Evolutionary conservation across 1,140 invertebrate genomes (phyloP), one percentile per base, ranked within the genome.

Genomic region (Araneus ventricosus): DNA sequence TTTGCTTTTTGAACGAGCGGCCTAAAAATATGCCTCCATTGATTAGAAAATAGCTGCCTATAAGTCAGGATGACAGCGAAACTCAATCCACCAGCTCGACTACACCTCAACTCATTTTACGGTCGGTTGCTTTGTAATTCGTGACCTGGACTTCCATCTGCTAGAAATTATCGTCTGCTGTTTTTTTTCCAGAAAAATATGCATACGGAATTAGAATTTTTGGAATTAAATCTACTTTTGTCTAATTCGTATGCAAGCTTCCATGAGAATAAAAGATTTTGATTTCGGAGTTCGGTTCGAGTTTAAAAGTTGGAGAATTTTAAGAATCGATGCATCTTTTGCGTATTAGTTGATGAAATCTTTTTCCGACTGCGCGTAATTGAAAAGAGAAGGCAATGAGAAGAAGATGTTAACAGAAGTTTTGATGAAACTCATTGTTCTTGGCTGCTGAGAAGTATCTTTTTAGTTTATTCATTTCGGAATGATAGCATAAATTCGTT

Each of bases 71-170:
- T 92, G 90, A 92, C 90, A 92, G 84, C 37, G 82, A 92, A 92
- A 86, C 90, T 61, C 80, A 92, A 92, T 92, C 82, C 84, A 52
- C 52, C 80, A 92, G 84, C 75, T 39, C 41, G 45, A 57, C 41
- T 92, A 67, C 82, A 92, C 90, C 80, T 92, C 90, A 92, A 86
- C 90, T 92, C 90, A 85, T 92, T 92, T 92, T 92, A 92, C 90
- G 90, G 82, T 37, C 61, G 59, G 90, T 52, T 86, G 89, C 79
- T 82, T 90, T 90, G 75, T 90, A 90, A 90, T 90, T 90, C 89
- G 79, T 90, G 89, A 90, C 57, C 67, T 82, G 52, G 61, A 67
- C 86, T 88, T 34, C 86, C 86, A 88, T 88, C 67, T 67, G 86
- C 30, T n/a, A 37, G 52, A 39, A 88, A 88, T 88, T 67, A 88